A percentile compares a stretch with the other conserved stretches of the same genome.
Evolutionary conservation across 2,113 vertebrate species (phyloP).

Genomic region (Siphamia tubifer): DNA sequence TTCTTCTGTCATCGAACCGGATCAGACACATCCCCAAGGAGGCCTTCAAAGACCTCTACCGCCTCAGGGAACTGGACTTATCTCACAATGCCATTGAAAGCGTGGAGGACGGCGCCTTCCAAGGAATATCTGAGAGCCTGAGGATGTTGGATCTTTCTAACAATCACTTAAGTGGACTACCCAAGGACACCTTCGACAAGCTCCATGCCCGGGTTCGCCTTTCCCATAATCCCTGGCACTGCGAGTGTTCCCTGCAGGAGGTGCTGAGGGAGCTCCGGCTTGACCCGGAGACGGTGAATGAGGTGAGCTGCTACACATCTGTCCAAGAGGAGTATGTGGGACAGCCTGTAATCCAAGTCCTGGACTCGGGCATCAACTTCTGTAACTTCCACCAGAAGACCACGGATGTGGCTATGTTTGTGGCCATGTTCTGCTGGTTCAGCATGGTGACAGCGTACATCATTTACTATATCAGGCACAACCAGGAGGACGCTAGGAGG

Average conservation of each 20-base stretch:
- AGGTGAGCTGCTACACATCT: constrained; percentile 85
- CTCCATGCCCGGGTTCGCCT: constrained; percentile 84
- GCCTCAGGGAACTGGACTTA: constrained; percentile 84
- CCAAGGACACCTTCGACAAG: constrained; percentile 83
- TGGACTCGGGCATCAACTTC: constrained; percentile 85
- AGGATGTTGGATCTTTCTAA: constrained; percentile 85
- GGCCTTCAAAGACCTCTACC: constrained; percentile 82
- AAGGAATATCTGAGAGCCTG: constrained; percentile 80
- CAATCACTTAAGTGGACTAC: constrained; percentile 85
- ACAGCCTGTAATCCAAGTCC: constrained; percentile 84
- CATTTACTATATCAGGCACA: constrained; percentile 87
- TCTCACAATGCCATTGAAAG: constrained; percentile 86
- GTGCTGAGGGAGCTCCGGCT: constrained; percentile 82
- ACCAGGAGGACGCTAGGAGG: constrained; percentile 83
- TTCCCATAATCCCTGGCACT: constrained; percentile 90
- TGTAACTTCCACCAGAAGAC: constrained; percentile 85
- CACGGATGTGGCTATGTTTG: constrained; percentile 85
- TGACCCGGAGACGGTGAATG: constrained; percentile 83
- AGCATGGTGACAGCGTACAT: constrained; percentile 86
- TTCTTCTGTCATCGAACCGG: constrained; percentile 86
- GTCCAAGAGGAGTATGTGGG: constrained; percentile 82
- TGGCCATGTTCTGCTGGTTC: constrained; percentile 93
- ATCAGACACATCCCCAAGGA: constrained; percentile 84
- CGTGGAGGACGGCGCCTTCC: constrained; percentile 82
- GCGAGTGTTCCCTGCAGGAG: constrained; percentile 88